A percentile compares a stretch with the other conserved stretches of the same genome.
phyloP scores from a whole-genome alignment of 2,888 invertebrate genomes.

The Euzophera pinguis region DNA sequence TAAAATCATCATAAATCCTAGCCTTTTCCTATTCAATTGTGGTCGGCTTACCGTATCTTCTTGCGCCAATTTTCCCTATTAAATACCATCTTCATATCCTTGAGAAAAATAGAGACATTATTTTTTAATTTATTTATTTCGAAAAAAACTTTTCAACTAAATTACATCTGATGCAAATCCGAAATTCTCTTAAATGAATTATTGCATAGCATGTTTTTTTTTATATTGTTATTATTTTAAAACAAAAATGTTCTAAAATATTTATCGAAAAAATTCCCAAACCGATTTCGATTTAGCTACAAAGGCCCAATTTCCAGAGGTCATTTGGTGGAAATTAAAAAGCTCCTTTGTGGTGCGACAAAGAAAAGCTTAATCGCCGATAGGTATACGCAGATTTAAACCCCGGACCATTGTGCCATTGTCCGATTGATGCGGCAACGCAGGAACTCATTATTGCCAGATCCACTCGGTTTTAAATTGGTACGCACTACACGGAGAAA shows the following conservation, averaged over 20 bases:
- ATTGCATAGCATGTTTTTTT: too few species aligned
- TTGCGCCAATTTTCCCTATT: too few species aligned
- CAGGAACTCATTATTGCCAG: conserved; percentile 49
- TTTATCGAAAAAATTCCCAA: not conserved
- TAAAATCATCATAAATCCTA: too few species aligned
- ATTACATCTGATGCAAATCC: too few species aligned
- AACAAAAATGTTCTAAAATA: not conserved
- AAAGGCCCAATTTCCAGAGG: conserved; percentile 1
- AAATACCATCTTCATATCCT: too few species aligned
- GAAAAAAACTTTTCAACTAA: too few species aligned
- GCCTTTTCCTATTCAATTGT: too few species aligned
- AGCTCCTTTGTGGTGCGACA: conserved; percentile 28
- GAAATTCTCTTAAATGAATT: too few species aligned
- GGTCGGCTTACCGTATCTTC: too few species aligned
- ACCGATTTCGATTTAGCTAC: conserved; percentile 2
- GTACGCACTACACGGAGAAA: not conserved
- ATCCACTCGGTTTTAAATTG: conserved; percentile 31
- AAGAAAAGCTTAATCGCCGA: conserved; percentile 51
- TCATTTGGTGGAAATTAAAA: conserved; percentile 14
- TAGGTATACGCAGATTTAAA: conserved; percentile 47
- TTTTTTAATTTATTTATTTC: too few species aligned
- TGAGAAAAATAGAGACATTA: too few species aligned
- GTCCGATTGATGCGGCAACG: conserved; percentile 38
- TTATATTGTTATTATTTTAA: too few species aligned
- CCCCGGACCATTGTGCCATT: conserved; percentile 38